Conservation (phyloP, 2,888 invertebrate species). For the Andrena dorsata region DNA sequence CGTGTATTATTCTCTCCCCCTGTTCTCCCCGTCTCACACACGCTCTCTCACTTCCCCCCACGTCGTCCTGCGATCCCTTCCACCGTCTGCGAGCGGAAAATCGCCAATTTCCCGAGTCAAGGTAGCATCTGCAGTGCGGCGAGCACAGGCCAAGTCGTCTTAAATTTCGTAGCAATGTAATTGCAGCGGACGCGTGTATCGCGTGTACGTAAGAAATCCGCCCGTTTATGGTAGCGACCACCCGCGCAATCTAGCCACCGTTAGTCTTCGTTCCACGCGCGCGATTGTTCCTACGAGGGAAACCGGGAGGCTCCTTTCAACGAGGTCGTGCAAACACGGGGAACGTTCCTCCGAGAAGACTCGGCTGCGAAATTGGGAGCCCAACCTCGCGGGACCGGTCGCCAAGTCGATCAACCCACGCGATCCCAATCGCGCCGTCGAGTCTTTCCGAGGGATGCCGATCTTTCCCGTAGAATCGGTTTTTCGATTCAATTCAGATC, state of each 20-base stretch:
- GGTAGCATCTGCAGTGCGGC: slow-evolving; percentile 31
- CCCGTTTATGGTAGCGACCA: not conserved
- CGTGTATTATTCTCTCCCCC: not conserved
- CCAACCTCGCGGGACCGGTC: slow-evolving; percentile 38
- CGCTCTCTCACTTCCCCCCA: not conserved
- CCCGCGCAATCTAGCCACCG: no score
- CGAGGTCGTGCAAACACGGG: slow-evolving; percentile 44
- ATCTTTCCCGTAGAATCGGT: no score
- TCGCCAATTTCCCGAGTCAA: slow-evolving; percentile 13
- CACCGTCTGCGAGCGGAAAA: slow-evolving; percentile 32
- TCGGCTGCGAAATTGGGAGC: slow-evolving; percentile 15
- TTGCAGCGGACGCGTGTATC: not conserved
- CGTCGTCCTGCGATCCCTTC: not conserved
- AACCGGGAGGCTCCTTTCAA: slow-evolving; percentile 14
- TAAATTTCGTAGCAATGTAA: not conserved
- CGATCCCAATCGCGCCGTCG: slow-evolving; percentile 31
- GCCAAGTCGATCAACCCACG: not conserved
- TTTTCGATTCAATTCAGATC: no score
- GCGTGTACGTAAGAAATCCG: not conserved
- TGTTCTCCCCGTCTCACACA: not conserved
- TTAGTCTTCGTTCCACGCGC: slow-evolving; percentile 20
- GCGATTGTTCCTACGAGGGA: not conserved
- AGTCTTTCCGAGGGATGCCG: no score
- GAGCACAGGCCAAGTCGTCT: slow-evolving; percentile 33
- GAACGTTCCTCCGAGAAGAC: slow-evolving; percentile 17